Base-by-base conservation (phyloP, 2,888 invertebrate genomes). In the Octonoba sinensis region DNA sequence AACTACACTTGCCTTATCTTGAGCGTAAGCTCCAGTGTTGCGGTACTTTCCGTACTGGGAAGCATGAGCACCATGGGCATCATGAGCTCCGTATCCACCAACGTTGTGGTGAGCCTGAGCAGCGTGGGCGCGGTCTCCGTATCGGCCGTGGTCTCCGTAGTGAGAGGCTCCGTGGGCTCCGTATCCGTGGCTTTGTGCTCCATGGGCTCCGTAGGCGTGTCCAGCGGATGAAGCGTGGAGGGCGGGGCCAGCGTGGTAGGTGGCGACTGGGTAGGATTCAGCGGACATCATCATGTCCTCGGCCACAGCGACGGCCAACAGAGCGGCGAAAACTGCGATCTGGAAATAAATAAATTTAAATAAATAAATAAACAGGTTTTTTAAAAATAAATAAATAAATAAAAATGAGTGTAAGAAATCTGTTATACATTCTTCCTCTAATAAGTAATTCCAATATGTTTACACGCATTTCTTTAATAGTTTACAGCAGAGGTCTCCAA, bases 101-200 rank as follows among this genome's bases (percentile, higher is more conserved):
- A 69, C 24, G 62, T 83, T 76, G 72, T 83, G 83, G 66, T 79
- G 79, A 51, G 71, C 83, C 0, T 79, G 75, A 44, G 78, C 78
- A n/a, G 77, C 83, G 16, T 83, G 71, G 20, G 60, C 78, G 3
- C 75, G 59, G 72, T 79, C 75, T 11, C 57, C 79, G 24, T 83
- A 79, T 51, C 66, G 75, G 36, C 83, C 83, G 72, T 83, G 83
- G 57, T 83, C 83, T 46, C 83, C 83, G 36, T 83, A 76, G 71
- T 67, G 13, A 27, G 66, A 70, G 15, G 18, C 22, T 65, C 78
- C 83, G 44, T 79, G 56, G 44, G 78, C 79, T 3, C 79, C 79
- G n/a, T 83, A 72, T 56, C 75, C 83, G 20, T 36, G 22, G 59
- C 59, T 72, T 15, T 56, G 59, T 44, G 62, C 64, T 56, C 78